Evolutionary conservation across 2,113 vertebrate species (phyloP).

Genomic region (Paralichthys olivaceus): DNA sequence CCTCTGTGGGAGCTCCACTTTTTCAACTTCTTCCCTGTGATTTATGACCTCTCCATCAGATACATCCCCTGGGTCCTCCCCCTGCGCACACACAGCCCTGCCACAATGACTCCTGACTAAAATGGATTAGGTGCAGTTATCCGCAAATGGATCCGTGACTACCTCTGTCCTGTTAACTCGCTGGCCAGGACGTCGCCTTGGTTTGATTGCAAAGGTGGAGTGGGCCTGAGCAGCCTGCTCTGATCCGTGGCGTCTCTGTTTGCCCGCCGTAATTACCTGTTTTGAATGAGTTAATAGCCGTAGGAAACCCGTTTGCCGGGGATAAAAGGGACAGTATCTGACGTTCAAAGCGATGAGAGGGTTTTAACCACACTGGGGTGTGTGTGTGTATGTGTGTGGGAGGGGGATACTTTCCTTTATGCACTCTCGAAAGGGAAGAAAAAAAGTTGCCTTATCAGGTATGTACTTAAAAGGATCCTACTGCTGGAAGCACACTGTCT

Average conservation of each 20-base stretch:
- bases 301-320: conserved; percentile 72
- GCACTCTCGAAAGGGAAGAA: conserved; percentile 67
- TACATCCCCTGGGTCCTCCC: conserved; percentile 62
- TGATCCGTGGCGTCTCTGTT: conserved; percentile 62
- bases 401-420: conserved; percentile 87
- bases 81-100: conserved; percentile 38
- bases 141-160: conserved; percentile 76
- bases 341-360: conserved; percentile 77
- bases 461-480: conserved; percentile 93
- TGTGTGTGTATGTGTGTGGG: conserved; percentile 60
- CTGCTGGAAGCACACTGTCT: conserved; percentile 87
- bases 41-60: conserved; percentile 78
- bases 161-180: conserved; percentile 54
- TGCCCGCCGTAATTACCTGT: conserved; percentile 79
- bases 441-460: conserved; percentile 91
- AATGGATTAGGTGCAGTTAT: conserved; percentile 81
- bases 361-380: conserved; percentile 64
- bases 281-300: conserved; percentile 81
- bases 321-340: conserved; percentile 79
- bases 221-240: conserved; percentile 53
- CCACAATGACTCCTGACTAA: conserved; percentile 69
- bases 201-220: conserved; percentile 76
- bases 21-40: conserved; percentile 73
- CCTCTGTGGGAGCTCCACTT: conserved; percentile 70
- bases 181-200: conserved; percentile 25